Evolutionary conservation across 2,797 vertebrate genomes (phyloP), one percentile per base, ranked within the genome.

Genomic region (Thunnus albacares): DNA sequence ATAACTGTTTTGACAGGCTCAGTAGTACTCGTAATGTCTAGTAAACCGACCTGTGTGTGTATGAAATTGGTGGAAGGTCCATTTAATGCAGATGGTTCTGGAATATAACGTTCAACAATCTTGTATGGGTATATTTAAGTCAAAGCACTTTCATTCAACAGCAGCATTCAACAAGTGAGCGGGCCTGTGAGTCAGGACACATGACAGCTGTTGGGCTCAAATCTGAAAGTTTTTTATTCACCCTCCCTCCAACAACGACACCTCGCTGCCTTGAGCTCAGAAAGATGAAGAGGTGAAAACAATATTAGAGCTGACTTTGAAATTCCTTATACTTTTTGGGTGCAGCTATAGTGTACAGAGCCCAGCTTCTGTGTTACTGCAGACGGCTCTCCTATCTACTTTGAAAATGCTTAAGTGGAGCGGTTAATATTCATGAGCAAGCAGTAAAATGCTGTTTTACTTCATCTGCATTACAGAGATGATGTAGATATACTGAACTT

Each of bases 381-480:
- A 71, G 28, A 68, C 43, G 63, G 53, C 26, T 28, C 26, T 28
- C 18, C 57, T 60, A 49, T 77, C 47, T 78, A 6, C 69, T 77
- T 61, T 58, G 43, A 77, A 65, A 71, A 53, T 63, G 72, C 63
- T 66, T 52, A 66, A 84, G 61, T 73, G 28, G 61, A 51, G 18
- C 4, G 1, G 78, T 83, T 79, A 57, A 80, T 66, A 85, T 87
- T 87, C 47, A 85, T 73, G 67, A 84, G 58, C 17, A 20, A 41
- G 70, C 74, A 60, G 76, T 64, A 60, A 84, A 80, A 72, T 49
- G 7, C 55, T 11, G 26, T 81, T 84, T 84, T 20, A 77, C 57
- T 63, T 85, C 47, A 81, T 86, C 81, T 89, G 79, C 82, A 75
- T 79, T 72, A 60, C 69, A 75, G 59, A 76, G 26, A 65, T 75